These are phyloP conservation scores for Listronotus bonariensis DNA, from an alignment of 1,140 invertebrate genomes.

Conservation along the genomic window DNA sequence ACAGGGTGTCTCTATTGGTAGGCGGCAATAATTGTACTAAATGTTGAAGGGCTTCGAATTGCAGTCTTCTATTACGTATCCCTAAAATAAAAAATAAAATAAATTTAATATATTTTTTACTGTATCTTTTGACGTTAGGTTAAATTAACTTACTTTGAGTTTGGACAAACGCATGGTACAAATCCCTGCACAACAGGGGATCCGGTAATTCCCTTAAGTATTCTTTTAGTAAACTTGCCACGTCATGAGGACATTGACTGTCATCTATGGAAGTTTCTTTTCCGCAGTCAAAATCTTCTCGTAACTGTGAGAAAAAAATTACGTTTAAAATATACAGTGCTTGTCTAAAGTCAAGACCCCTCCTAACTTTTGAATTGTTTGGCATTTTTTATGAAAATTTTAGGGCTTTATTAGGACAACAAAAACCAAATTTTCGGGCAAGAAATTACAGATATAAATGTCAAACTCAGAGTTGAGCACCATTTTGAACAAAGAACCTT, in stretches of 20 bases:
- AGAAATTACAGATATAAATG: too few relatives aligned
- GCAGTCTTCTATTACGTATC: conserved; percentile 78
- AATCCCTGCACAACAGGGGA: conserved; percentile 83
- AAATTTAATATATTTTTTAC: too few relatives aligned
- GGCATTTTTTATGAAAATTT: too few relatives aligned
- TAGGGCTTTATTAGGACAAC: too few relatives aligned
- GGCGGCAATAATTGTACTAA: conserved; percentile 83
- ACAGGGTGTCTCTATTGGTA: conserved; percentile 86
- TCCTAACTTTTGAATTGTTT: too few relatives aligned
- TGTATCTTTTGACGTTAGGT: too few relatives aligned
- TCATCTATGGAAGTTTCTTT: conserved; percentile 75
- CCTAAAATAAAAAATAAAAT: conserved; percentile 58
- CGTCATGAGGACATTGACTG: conserved; percentile 88
- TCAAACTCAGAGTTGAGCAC: too few relatives aligned
- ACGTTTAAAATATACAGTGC: too few relatives aligned
- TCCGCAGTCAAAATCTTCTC: conserved; percentile 88
- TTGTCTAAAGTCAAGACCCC: too few relatives aligned
- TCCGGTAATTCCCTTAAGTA: conserved; percentile 92
- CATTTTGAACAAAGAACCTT: too few relatives aligned
- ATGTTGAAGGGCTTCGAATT: conserved; percentile 81
- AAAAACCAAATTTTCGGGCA: too few relatives aligned
- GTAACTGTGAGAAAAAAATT: conserved; percentile 66
- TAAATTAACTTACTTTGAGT: conserved; percentile 91
- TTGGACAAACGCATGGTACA: conserved; percentile 87
- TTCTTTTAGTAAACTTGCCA: conserved; percentile 90